Conservation (phyloP, 2,888 invertebrate species). For the Macropis europaea region DNA sequence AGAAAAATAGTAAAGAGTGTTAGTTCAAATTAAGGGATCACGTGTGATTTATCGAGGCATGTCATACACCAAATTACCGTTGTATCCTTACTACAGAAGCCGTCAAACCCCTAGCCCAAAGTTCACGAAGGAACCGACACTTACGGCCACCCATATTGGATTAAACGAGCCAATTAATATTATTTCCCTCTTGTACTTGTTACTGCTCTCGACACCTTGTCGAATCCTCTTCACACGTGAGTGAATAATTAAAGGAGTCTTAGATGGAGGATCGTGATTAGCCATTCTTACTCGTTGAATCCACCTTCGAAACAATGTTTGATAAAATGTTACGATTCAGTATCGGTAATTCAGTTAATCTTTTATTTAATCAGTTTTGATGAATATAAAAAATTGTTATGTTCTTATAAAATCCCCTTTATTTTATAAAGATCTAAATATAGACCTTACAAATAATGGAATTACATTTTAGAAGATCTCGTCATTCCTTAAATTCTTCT, state of each 20-base stretch:
- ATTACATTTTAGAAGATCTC: too few relatives aligned
- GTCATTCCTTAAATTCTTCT: too few relatives aligned
- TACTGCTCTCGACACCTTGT: constrained; percentile 51
- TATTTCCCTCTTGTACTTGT: constrained; percentile 53
- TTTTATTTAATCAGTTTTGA: too few relatives aligned
- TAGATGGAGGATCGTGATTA: constrained; percentile 48
- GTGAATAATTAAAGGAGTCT: constrained; percentile 55
- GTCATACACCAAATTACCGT: constrained; percentile 63
- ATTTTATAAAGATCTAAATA: too few relatives aligned
- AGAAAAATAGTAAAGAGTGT: constrained; percentile 1
- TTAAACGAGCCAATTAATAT: constrained; percentile 69
- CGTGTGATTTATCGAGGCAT: constrained; percentile 60
- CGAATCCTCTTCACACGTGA: constrained; percentile 49
- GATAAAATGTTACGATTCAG: background rate
- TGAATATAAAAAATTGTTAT: too few relatives aligned
- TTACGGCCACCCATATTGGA: constrained; percentile 60
- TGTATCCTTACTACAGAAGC: constrained; percentile 57
- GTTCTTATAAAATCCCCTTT: too few relatives aligned
- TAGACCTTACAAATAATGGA: too few relatives aligned
- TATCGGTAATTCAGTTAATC: too few relatives aligned
- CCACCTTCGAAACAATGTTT: constrained; percentile 17
- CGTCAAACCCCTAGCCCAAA: constrained; percentile 50
- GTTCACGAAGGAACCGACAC: constrained; percentile 60
- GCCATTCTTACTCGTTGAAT: constrained; percentile 39
- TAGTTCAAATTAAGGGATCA: constrained; percentile 33